phyloP scores from a whole-genome alignment of 64 coral and sea anemone species.

The Platygyra sinensis region DNA sequence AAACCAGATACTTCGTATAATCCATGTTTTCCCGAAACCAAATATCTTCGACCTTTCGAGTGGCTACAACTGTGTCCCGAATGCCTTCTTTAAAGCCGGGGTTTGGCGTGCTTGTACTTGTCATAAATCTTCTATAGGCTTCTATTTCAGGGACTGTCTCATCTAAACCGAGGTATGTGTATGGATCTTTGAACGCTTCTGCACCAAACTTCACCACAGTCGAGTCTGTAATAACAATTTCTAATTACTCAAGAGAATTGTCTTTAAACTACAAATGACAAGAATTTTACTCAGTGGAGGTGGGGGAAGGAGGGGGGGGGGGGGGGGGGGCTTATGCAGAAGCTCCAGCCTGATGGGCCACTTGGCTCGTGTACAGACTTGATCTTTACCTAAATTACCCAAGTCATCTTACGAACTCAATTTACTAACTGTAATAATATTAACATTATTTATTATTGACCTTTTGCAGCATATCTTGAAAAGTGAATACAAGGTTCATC shows the following conservation, averaged over 20 bases:
- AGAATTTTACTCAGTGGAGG: too few species aligned
- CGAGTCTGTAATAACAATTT: too few species aligned
- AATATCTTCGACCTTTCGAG: constrained; percentile 31
- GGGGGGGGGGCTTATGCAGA: too few species aligned
- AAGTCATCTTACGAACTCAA: too few species aligned
- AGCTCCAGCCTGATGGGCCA: too few species aligned
- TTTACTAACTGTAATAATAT: neutral
- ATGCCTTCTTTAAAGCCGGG: constrained; percentile 53
- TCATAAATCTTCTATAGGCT: constrained; percentile 14
- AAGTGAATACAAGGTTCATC: constrained; percentile 43
- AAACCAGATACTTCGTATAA: constrained; percentile 42
- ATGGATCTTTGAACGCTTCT: constrained; percentile 43
- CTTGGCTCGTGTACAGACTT: too few species aligned
- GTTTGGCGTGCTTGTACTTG: neutral
- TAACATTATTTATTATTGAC: neutral
- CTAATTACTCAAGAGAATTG: too few species aligned
- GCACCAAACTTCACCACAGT: constrained; percentile 58
- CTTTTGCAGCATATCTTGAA: constrained; percentile 43
- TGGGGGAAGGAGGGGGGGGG: too few species aligned
- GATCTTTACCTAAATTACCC: too few species aligned
- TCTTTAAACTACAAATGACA: too few species aligned
- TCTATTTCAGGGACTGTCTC: constrained; percentile 21
- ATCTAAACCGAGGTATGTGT: constrained; percentile 40
- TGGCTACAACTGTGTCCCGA: constrained; percentile 43
- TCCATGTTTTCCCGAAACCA: constrained; percentile 45